phyloP scores from a whole-genome alignment of 2,888 invertebrate species.

The Mamestra brassicae region DNA sequence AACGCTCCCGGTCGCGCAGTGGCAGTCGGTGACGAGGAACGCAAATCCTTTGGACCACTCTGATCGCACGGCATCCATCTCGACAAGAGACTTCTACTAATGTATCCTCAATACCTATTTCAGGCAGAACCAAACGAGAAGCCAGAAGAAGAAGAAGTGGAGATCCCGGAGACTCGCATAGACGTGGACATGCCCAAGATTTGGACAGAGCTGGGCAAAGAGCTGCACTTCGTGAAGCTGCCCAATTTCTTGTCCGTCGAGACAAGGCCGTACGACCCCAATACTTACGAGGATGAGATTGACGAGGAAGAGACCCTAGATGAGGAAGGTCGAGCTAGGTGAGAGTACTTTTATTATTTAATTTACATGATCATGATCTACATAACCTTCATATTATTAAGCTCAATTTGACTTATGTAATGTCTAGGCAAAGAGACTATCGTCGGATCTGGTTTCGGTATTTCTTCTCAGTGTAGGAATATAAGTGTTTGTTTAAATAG shows the following conservation, averaged over 20 bases:
- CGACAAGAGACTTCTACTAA: neutral
- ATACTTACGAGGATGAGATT: conserved; percentile 99
- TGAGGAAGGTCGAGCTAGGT: conserved; percentile 98
- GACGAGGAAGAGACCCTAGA: conserved; percentile 99
- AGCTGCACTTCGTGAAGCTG: conserved; percentile 98
- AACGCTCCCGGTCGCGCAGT: too few relatives aligned
- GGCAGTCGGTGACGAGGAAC: too few relatives aligned
- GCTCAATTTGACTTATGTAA: too few relatives aligned
- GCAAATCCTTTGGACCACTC: neutral
- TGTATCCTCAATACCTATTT: neutral
- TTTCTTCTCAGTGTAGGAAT: too few relatives aligned
- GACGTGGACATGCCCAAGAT: conserved; percentile 99
- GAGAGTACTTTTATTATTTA: conserved; percentile 30
- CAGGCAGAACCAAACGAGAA: conserved; percentile 88
- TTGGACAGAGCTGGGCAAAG: conserved; percentile 97
- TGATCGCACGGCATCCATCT: neutral
- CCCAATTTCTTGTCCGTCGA: conserved; percentile 99
- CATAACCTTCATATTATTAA: too few relatives aligned
- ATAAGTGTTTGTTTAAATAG: too few relatives aligned
- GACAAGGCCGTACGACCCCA: conserved; percentile 98
- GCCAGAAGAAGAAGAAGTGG: conserved; percentile 94
- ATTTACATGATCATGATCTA: too few relatives aligned
- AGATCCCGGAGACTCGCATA: conserved; percentile 98
- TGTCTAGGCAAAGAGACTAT: too few relatives aligned
- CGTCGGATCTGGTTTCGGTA: too few relatives aligned